Evolutionary conservation across 1,140 invertebrate species (phyloP), one percentile per base, ranked within the genome.

Genomic region (Anastrepha ludens): DNA sequence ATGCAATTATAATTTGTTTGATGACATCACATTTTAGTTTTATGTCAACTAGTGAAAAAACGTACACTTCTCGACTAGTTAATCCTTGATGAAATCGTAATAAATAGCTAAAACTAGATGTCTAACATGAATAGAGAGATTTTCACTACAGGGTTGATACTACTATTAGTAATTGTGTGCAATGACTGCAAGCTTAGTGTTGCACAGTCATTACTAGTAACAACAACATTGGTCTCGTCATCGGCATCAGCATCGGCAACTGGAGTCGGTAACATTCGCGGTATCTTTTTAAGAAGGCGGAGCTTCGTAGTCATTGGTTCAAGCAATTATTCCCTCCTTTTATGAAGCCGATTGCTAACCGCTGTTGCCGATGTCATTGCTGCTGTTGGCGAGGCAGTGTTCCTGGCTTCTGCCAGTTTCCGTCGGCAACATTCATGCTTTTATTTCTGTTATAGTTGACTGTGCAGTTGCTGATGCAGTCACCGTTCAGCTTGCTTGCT

Each of bases 251-350:
- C 29, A 74, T 74, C 70, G 74, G 44, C 74, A 81, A 81, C 74
- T 81, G 47, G 47, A 81, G 47, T 81, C 74, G 74, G 74, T 15
- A 81, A 81, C 74, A 81, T 17, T 81, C 74, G 74, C 74, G 67
- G 87, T 67, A 87, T 67, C 86, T 87, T 87, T 87, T 15, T 3
- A 13, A 87, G 78, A 85, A 91, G 91, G 91, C 91, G 91, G 91
- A 92, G 91, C 91, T 92, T 92, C 90, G 92, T 92, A 91, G 90
- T 90, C 91, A 92, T 92, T 92, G 91, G 91, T 90, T 87, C 91
- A 90, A 78, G 87, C 87, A 55, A 87, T 87, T 87, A 70, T 87
- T 47, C 62, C 86, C 86, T 65, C 86, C 86, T 87, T 70, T 70
- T 87, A 86, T 86, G 85, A 86, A 86, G 59, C 85, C 85, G 85